Evolutionary conservation across 2,113 vertebrate genomes (phyloP).

Genomic region (Recurvirostra avosetta): DNA sequence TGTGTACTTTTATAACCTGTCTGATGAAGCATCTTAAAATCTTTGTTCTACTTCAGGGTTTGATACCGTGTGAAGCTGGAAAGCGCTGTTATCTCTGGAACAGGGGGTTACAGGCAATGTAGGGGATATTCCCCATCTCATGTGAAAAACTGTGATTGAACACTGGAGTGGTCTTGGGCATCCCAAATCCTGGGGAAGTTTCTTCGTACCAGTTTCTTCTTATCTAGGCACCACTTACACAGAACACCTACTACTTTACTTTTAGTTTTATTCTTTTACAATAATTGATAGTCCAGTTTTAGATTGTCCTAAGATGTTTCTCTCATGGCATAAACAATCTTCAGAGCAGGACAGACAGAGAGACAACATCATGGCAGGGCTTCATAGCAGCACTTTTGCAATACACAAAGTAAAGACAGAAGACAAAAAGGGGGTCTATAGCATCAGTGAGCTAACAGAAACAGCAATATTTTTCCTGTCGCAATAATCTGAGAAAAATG

Average conservation of each 20-base stretch:
- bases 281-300: background rate
- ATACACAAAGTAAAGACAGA: background rate
- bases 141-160: background rate
- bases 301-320: background rate
- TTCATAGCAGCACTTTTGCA: background rate
- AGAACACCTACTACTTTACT: background rate
- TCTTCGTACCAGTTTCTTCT: background rate
- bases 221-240: background rate
- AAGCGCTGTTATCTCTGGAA: background rate
- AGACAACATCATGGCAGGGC: background rate
- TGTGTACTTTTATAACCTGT: background rate
- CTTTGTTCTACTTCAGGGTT: background rate
- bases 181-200: background rate
- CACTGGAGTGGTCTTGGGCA: background rate
- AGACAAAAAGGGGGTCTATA: background rate
- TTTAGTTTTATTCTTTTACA: background rate
- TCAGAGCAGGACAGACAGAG: background rate
- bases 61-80: background rate
- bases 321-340: background rate
- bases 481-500: background rate
- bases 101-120: fast-evolving
- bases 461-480: background rate
- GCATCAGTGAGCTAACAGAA: background rate
- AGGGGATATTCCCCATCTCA: background rate
- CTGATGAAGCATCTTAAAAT: background rate